phyloP scores from a whole-genome alignment of 2,888 invertebrate species.

The Ischnura elegans region DNA sequence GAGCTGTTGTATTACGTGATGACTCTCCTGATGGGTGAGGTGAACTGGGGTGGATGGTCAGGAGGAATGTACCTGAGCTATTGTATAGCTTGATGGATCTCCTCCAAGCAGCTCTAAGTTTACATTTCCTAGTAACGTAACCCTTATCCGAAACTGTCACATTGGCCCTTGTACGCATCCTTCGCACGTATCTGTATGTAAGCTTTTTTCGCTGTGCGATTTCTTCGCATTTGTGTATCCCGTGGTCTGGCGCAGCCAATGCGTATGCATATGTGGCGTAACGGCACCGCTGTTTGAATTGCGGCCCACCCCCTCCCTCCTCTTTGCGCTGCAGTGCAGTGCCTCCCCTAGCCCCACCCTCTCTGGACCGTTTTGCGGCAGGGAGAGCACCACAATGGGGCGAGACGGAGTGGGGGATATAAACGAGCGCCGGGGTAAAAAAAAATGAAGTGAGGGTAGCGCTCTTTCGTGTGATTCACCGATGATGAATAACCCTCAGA shows the following conservation, averaged over 20 bases:
- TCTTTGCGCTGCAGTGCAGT: not conserved
- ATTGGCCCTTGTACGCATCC: too few relatives aligned
- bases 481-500: too few relatives aligned
- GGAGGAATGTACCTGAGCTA: too few relatives aligned
- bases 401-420: not conserved
- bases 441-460: not conserved
- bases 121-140: too few relatives aligned
- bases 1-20: too few relatives aligned
- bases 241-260: not conserved
- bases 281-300: not conserved
- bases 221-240: not conserved
- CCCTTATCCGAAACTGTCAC: too few relatives aligned
- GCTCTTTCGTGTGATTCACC: not conserved
- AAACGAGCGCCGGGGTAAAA: not conserved
- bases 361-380: not conserved
- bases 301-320: not conserved
- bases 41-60: too few relatives aligned
- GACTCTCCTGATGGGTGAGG: too few relatives aligned
- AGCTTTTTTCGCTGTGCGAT: not conserved
- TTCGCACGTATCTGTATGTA: too few relatives aligned
- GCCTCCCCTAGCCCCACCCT: not conserved
- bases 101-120: too few relatives aligned
- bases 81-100: too few relatives aligned
- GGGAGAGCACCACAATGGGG: not conserved
- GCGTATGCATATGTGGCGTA: not conserved